Base-by-base conservation (phyloP, 2,888 invertebrate genomes). In the Netelia fuscicornis region DNA sequence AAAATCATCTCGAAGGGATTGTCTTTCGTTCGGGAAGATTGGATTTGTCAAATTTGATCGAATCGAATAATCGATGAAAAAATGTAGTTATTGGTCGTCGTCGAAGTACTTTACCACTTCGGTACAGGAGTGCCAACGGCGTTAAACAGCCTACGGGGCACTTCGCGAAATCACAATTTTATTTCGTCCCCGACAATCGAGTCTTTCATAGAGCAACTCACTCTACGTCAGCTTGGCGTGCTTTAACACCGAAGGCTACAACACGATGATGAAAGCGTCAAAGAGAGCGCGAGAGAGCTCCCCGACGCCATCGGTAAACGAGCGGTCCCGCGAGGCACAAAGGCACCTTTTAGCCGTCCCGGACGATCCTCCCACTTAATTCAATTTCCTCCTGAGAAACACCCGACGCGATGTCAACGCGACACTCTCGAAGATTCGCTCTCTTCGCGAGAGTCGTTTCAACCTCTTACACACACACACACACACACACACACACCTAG, bases 301-400 rank as follows among this genome's bases (percentile, higher is more conserved):
- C 68, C 37, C 52, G 71, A 70, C 58, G 75, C 75, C 48, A 71
- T 75, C 58, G 75, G 80, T 72, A 80, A 80, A 80, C 60, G 80
- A 80, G 80, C 65, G 79, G 70, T 79, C 60, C 58, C 44, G 52
- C 71, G 25, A 60, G 30, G 79, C 68, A 86, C 86, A 87, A 87
- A 87, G 87, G 86, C 80, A 82, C 86, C 87, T 87, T 87, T 87
- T 86, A 87, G 84, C 80, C 85, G 82, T 81, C 81, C 76, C 72
- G 77, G 74, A 84, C 83, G 84, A 87, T 85, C 77, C 86, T 81
- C 83, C 68, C 70, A 79, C 83, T 86, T 87, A 82, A 87, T 87
- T 87, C 72, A 86, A 87, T 87, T 86, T 87, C 83, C 81, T 80
- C 77, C 79, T 79, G 82, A 82, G 79, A 82, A 70, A 81, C 42